A percentile compares a stretch with the other conserved stretches of the same genome.
Evolutionary conservation across 2,797 vertebrate genomes (phyloP).

Genomic region (Pipistrellus nathusii): DNA sequence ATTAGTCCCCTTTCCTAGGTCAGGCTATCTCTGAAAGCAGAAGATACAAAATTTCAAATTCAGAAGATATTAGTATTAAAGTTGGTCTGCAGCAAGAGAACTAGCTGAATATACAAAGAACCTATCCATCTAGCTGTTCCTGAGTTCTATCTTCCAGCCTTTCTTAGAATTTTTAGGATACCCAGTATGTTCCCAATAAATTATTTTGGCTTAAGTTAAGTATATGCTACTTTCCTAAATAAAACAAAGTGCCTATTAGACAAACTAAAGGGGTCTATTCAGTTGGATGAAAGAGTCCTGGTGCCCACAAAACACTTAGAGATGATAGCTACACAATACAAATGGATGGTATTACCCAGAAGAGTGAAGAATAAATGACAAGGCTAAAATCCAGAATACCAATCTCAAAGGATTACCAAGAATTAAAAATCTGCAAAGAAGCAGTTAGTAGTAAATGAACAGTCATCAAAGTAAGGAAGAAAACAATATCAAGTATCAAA

Average conservation of each 20-base stretch:
- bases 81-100: not conserved
- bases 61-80: conserved; percentile 19
- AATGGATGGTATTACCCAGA: not conserved
- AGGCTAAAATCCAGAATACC: conserved; percentile 38
- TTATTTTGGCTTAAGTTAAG: conserved; percentile 27
- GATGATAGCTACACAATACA: not conserved
- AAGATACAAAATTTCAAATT: conserved; percentile 32
- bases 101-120: not conserved
- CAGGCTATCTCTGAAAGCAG: not conserved
- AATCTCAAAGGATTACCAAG: conserved; percentile 3
- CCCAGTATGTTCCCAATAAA: not conserved
- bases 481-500: conserved; percentile 2
- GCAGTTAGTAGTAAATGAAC: not conserved
- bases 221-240: conserved; percentile 4
- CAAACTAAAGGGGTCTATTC: not conserved
- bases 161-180: conserved; percentile 28
- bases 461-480: not conserved
- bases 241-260: not conserved
- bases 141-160: not conserved
- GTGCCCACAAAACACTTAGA: not conserved
- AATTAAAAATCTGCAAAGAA: conserved; percentile 25
- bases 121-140: not conserved
- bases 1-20: not conserved
- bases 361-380: not conserved
- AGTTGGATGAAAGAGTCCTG: not conserved